phyloP scores from a whole-genome alignment of 2,797 vertebrate genomes.

The Lophotriccus pileatus region DNA sequence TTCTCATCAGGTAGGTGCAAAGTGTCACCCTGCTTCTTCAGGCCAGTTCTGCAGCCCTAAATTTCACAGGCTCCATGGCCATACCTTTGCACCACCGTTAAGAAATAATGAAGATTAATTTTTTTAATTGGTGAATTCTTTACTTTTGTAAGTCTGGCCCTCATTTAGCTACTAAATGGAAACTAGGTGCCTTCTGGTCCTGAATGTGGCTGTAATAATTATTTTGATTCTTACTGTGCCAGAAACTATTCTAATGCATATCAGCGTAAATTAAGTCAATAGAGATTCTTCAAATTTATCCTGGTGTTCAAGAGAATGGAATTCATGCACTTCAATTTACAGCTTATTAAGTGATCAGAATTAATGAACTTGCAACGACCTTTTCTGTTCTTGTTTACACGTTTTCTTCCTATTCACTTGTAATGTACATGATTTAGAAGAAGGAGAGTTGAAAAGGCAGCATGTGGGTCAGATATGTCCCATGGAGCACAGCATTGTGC shows the following conservation, averaged over 20 bases:
- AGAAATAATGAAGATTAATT: background rate
- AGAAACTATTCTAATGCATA: conserved; percentile 64
- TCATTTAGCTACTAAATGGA: background rate
- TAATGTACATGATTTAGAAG: conserved; percentile 30
- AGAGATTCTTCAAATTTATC: conserved; percentile 60
- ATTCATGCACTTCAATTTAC: conserved; percentile 63
- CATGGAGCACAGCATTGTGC: conserved; percentile 37
- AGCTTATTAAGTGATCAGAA: conserved; percentile 67
- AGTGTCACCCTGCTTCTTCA: background rate
- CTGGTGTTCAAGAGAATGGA: conserved; percentile 61
- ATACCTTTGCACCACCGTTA: background rate
- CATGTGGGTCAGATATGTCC: conserved; percentile 36
- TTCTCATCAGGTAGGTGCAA: background rate
- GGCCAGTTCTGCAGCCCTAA: background rate
- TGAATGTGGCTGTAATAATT: conserved; percentile 39
- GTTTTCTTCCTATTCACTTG: conserved; percentile 22
- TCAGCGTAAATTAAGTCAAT: conserved; percentile 52
- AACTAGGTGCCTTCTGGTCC: background rate
- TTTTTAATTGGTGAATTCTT: background rate
- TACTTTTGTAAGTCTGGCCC: background rate
- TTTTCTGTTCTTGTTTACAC: conserved; percentile 59
- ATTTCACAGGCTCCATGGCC: background rate
- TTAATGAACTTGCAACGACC: conserved; percentile 49
- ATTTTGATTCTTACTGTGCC: conserved; percentile 43
- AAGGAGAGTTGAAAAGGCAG: conserved; percentile 46